Percentiles rank a stretch among this genome's conserved stretches.
phyloP scores from a whole-genome alignment of 2,797 vertebrate species.

The Cyprinella venusta region DNA sequence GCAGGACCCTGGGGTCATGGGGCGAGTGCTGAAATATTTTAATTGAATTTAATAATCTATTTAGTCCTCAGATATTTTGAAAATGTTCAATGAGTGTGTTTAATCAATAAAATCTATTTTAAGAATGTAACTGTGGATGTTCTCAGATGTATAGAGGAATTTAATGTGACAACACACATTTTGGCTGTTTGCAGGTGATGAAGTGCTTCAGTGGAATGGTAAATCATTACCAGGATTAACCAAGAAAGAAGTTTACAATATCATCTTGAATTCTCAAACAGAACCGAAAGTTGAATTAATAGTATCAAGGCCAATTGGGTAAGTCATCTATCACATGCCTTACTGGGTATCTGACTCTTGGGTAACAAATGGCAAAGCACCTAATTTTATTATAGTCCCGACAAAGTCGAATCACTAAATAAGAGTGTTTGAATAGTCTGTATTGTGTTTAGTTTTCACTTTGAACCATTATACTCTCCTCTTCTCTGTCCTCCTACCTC shows the following conservation, averaged over 20 bases:
- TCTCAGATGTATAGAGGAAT: background rate
- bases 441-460: constrained; percentile 53
- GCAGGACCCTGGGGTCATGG: too few species aligned
- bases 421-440: constrained; percentile 36
- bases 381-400: constrained; percentile 5
- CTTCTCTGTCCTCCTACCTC: constrained; percentile 61
- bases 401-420: constrained; percentile 18
- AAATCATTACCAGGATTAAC: constrained; percentile 96
- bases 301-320: constrained; percentile 99
- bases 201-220: constrained; percentile 99
- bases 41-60: background rate
- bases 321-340: constrained; percentile 70
- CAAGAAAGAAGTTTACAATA: constrained; percentile 99
- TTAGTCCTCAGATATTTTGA: background rate
- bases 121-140: background rate
- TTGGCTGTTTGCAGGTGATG: constrained; percentile 84
- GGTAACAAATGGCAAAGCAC: constrained; percentile 12
- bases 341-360: background rate
- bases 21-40: background rate
- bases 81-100: background rate
- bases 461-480: constrained; percentile 49
- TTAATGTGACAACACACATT: constrained; percentile 1
- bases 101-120: background rate
- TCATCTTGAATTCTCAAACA: constrained; percentile 98
- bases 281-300: constrained; percentile 98